Conservation (phyloP, 2,113 vertebrate species). For the Octodon degus region DNA sequence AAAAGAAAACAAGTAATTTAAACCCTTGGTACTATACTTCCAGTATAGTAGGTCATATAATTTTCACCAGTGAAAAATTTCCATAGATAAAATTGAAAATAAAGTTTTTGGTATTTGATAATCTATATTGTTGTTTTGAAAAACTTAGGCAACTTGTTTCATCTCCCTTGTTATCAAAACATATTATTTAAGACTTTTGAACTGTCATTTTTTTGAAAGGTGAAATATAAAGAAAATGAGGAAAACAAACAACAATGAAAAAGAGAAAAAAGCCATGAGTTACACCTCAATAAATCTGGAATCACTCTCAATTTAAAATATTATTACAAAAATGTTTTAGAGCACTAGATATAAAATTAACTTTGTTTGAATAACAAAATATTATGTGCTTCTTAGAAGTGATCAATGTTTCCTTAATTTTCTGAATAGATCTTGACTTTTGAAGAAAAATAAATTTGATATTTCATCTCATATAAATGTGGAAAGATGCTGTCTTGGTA, state of each 20-base stretch:
- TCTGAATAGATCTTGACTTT: conserved; percentile 12
- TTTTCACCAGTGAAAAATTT: neutral
- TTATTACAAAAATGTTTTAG: neutral
- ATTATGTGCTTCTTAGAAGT: neutral
- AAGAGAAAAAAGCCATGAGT: neutral
- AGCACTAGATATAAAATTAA: neutral
- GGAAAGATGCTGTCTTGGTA: neutral
- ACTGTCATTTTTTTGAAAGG: neutral
- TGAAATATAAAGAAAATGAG: neutral
- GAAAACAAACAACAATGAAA: neutral
- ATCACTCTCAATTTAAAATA: neutral
- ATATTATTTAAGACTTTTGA: neutral
- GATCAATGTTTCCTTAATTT: neutral
- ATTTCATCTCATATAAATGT: neutral
- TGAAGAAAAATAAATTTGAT: neutral
- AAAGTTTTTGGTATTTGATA: neutral
- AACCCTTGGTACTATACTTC: neutral
- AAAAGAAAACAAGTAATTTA: conserved; percentile 26
- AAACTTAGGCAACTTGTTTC: neutral
- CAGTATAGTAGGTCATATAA: neutral
- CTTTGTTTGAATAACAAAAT: neutral
- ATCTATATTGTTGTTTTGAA: neutral
- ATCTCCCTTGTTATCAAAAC: neutral
- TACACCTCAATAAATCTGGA: neutral
- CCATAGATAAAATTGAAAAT: neutral